These are phyloP conservation scores for Piliocolobus tephrosceles DNA, from an alignment of 2,113 vertebrate genomes.

Conservation along the genomic window DNA sequence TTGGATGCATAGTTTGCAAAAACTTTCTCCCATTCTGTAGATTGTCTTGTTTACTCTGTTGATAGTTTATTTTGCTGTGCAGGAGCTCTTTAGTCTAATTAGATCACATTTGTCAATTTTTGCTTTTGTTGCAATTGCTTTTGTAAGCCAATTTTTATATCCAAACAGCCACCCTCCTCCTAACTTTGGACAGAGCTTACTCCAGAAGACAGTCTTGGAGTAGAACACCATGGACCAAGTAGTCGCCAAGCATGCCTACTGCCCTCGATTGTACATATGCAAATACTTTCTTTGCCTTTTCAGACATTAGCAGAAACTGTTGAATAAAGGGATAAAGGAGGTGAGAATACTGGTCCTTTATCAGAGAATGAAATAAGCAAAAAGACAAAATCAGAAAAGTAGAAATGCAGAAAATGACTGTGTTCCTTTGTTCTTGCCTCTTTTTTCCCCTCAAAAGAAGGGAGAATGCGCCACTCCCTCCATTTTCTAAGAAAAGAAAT, in stretches of 20 bases:
- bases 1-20: too few species aligned
- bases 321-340: background rate
- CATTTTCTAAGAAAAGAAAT: constrained; percentile 9
- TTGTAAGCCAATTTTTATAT: background rate
- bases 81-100: too few species aligned
- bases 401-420: background rate
- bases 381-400: background rate
- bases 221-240: background rate
- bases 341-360: background rate
- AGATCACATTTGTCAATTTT: too few species aligned
- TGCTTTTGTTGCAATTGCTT: too few species aligned
- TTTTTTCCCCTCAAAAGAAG: background rate
- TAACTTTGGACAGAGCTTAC: background rate
- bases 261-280: fast-evolving
- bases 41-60: too few species aligned
- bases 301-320: background rate
- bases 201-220: background rate
- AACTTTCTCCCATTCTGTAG: too few species aligned
- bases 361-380: background rate
- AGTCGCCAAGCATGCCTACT: too few species aligned
- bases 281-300: background rate
- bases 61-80: too few species aligned
- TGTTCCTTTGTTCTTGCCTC: background rate
- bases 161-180: background rate
- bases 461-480: background rate